Evolutionary conservation across 2,113 vertebrate genomes (phyloP), one percentile per base, ranked within the genome.

Genomic region (Coryphaenoides rupestris): DNA sequence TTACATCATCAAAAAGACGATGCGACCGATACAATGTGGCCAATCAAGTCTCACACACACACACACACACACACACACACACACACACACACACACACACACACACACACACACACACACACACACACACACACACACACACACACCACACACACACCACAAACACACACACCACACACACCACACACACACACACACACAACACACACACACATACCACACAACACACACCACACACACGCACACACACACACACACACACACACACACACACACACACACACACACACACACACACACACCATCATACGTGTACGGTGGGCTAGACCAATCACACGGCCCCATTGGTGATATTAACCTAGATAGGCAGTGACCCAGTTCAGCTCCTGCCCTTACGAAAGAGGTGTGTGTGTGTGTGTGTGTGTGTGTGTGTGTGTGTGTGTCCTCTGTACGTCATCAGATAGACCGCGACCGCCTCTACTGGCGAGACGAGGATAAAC

Each of bases 351-450:
- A 68, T 55, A 81, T 80, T 87, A 83, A 85, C 84, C 84, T 58
- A 84, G 60, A 81, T 77, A 72, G 69, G 65, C 79, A 78, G 60
- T 86, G 86, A 88, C 81, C 88, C 70, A 74, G 45, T 79, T 86
- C 55, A 64, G 26, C 47, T 63, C 47, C 60, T 54, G 58, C 59
- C 53, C 66, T 23, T 55, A 53, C 70, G 63, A 16, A n/a, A 49
- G 56, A 53, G 68, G 62, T 26, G 24, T 26, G 24, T 26, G 24
- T 26, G 24, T 26, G 24, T 26, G 24, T 26, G 24, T 26, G 24
- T 26, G 24, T 26, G 24, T 26, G 33, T 7, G 33, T 7, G 33
- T 3, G 28, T 3, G 28, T 3, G 28, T 7, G 33, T 7, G 33
- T 7, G 33, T 40, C 33, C 33, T 40, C 9, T 40, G 9, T 40